Evolutionary conservation across 2,888 invertebrate genomes (phyloP).

Genomic region (Xylophagus ater): DNA sequence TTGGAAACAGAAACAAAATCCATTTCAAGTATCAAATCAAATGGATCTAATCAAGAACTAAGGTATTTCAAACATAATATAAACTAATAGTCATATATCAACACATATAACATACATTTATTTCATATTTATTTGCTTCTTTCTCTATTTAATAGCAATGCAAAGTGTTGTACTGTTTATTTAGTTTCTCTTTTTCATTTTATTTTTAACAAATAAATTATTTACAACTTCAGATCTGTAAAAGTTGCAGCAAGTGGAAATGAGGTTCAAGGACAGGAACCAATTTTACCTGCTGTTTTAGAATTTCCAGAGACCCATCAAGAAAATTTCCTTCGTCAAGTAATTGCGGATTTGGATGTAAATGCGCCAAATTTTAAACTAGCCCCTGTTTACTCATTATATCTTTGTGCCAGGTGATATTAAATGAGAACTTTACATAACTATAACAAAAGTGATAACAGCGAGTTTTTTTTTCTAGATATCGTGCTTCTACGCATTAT

Average conservation of each 20-base stretch:
- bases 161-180: slow-evolving; percentile 1
- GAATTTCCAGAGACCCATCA: slow-evolving; percentile 94
- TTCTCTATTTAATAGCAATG: not conserved
- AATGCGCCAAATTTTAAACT: slow-evolving; percentile 85
- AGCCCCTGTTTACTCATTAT: slow-evolving; percentile 93
- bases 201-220: not conserved
- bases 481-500: slow-evolving; percentile 89
- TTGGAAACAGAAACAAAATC: slow-evolving; percentile 85
- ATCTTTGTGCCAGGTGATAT: slow-evolving; percentile 85
- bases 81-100: not conserved
- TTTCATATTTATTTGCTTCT: not conserved
- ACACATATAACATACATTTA: not conserved
- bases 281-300: slow-evolving; percentile 85
- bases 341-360: slow-evolving; percentile 80
- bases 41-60: slow-evolving; percentile 67
- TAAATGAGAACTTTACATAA: slow-evolving; percentile 17
- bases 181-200: slow-evolving; percentile 5
- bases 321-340: slow-evolving; percentile 79
- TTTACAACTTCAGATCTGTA: not conserved
- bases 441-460: too few relatives aligned
- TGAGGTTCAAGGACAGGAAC: slow-evolving; percentile 60
- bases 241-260: not conserved
- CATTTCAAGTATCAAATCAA: slow-evolving; percentile 68
- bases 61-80: slow-evolving; percentile 32
- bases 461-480: slow-evolving; percentile 43